phyloP scores from a whole-genome alignment of 1,140 invertebrate genomes.

The Drosophila murphyi region DNA sequence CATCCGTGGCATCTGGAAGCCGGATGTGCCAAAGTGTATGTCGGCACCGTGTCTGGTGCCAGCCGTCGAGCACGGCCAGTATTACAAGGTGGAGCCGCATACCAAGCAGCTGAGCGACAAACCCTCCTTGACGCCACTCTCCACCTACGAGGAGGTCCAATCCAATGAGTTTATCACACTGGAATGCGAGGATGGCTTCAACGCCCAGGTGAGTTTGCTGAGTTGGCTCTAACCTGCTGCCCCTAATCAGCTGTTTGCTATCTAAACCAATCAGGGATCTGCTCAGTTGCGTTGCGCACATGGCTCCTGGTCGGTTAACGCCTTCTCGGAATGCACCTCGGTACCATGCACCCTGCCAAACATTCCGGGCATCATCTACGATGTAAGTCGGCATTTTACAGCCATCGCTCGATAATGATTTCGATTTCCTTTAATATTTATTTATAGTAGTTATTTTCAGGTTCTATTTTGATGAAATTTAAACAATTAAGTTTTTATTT shows the following conservation, averaged over 20 bases:
- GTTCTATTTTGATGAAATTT: too few species aligned
- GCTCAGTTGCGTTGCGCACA: slow-evolving; percentile 90
- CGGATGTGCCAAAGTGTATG: slow-evolving; percentile 90
- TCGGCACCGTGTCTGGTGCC: slow-evolving; percentile 85
- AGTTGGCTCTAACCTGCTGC: neutral
- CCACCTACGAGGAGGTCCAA: slow-evolving; percentile 82
- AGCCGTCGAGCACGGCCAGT: slow-evolving; percentile 78
- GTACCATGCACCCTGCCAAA: slow-evolving; percentile 91
- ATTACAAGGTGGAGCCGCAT: slow-evolving; percentile 78
- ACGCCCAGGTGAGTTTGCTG: slow-evolving; percentile 63
- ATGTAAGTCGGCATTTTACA: slow-evolving; percentile 61
- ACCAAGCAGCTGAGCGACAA: slow-evolving; percentile 72
- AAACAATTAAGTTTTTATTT: too few species aligned
- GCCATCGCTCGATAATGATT: neutral
- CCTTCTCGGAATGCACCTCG: slow-evolving; percentile 91
- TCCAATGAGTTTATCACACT: slow-evolving; percentile 82
- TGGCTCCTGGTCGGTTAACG: slow-evolving; percentile 91
- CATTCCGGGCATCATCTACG: slow-evolving; percentile 90
- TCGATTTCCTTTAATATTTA: neutral
- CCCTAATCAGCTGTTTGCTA: neutral
- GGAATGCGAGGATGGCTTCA: slow-evolving; percentile 82
- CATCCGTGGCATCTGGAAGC: slow-evolving; percentile 92
- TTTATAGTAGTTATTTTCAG: too few species aligned
- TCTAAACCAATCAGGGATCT: slow-evolving; percentile 85
- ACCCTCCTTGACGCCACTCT: slow-evolving; percentile 67